Base-by-base conservation (phyloP, 2,113 vertebrate species). In the Esox niger region DNA sequence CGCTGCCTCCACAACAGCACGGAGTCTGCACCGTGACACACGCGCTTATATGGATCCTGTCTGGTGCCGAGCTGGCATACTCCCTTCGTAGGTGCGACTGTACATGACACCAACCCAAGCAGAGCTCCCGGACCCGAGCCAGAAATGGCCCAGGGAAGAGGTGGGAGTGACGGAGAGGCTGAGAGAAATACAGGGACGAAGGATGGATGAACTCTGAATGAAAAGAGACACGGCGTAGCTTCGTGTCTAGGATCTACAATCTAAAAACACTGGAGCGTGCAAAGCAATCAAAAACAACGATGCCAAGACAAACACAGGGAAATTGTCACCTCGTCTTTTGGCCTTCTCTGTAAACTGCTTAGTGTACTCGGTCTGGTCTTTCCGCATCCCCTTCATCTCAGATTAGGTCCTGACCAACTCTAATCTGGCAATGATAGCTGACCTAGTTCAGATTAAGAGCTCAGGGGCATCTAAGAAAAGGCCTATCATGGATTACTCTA, bases 361-460 rank as follows among this genome's bases (percentile, higher is more conserved):
- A 26, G 17, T 43, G 13, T 43, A 43, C 13, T 17, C 11, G 38
- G 38, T 4, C 15, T 43, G 2, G 38, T 35, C 25, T 27, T 26
- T 67, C 46, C 58, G 9, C 57, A 57, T 2, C n/a, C 54, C 69
- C n/a, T 66, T 35, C 30, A 17, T 43, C 59, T 35, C 58, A 63
- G 61, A 58, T 76, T 67, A 73, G 31, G 21, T n/a, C n/a, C n/a
- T n/a, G n/a, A n/a, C n/a, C n/a, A 68, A 21, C 32, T 35, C 1
- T 74, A 74, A 77, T 68, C 64, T 62, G 25, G 27, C 52, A 49
- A 32, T 70, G 63, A 30, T 59, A 75, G 77, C 26, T 77, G 64
- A 77, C 74, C 74, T 71, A 64, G 46, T 66, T 76, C 58, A 70
- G n/a, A n/a, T n/a, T n/a, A n/a, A n/a, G n/a, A 3, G 25, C 62